Percentiles rank a stretch among this genome's conserved stretches.
These are phyloP conservation scores for Teleopsis dalmanni DNA, from an alignment of 1,140 invertebrate genomes.

Conservation along the genomic window DNA sequence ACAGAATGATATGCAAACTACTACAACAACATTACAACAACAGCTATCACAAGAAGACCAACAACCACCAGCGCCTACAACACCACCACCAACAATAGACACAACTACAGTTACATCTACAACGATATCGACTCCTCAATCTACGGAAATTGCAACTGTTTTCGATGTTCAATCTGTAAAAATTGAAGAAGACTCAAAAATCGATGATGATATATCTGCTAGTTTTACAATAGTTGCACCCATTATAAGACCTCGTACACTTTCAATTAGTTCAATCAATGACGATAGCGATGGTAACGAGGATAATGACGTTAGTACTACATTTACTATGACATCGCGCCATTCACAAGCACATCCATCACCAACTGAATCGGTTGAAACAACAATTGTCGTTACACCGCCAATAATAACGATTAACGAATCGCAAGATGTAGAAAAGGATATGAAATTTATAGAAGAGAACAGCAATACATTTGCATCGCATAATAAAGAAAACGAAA, in stretches of 20 bases:
- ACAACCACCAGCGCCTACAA: conserved; percentile 14
- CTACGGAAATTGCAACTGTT: conserved; percentile 15
- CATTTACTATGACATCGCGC: conserved; percentile 27
- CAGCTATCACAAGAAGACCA: conserved; percentile 2
- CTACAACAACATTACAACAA: conserved; percentile 11
- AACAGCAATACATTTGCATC: conserved; percentile 2
- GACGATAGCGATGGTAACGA: conserved; percentile 12
- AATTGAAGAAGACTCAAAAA: conserved; percentile 2
- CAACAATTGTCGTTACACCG: conserved; percentile 12
- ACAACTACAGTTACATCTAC: conserved; percentile 24
- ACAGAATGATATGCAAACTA: conserved; percentile 33
- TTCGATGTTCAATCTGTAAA: background rate
- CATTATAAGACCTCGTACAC: background rate
- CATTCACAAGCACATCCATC: conserved; percentile 1
- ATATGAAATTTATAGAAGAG: background rate
- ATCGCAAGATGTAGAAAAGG: background rate
- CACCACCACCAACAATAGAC: conserved; percentile 18
- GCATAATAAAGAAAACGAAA: conserved; percentile 8
- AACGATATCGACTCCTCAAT: conserved; percentile 26
- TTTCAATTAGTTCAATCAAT: background rate
- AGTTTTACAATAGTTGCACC: conserved; percentile 35
- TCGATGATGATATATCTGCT: conserved; percentile 27
- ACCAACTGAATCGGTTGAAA: conserved; percentile 11
- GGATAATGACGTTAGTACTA: conserved; percentile 30
- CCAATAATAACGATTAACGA: conserved; percentile 1